Evolutionary conservation across 30 jellyfish, hydroid and myxozoan species (phyloP).

Genomic region (Hydractinia symbiolongicarpus): DNA sequence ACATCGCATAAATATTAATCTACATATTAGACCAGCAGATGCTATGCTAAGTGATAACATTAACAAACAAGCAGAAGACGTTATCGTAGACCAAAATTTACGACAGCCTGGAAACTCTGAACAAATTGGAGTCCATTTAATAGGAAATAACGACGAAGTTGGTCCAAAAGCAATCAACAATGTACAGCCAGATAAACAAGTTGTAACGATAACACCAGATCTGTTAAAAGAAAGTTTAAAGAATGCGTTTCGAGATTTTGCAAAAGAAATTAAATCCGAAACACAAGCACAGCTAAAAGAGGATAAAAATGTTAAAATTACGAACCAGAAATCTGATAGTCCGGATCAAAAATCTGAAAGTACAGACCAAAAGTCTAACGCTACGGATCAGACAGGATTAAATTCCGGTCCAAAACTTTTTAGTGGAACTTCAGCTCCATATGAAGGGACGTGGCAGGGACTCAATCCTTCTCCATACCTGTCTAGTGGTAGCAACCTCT

Average conservation of each 20-base stretch:
- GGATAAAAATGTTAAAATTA: not conserved
- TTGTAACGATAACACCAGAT: not conserved
- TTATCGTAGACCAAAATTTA: too few species aligned
- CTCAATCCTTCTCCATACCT: not conserved
- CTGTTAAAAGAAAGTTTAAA: constrained; percentile 17
- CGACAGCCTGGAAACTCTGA: too few species aligned
- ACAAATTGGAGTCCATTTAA: too few species aligned
- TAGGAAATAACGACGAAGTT: too few species aligned
- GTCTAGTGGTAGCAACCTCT: not conserved
- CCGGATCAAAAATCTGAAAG: not conserved
- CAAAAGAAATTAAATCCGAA: constrained; percentile 27
- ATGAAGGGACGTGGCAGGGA: not conserved
- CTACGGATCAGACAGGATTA: not conserved
- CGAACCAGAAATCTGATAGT: not conserved
- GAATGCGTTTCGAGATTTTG: constrained; percentile 20
- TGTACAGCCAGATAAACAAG: not conserved
- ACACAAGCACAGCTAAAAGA: constrained; percentile 3
- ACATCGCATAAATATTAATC: constrained; percentile 5
- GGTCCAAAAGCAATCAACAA: too few species aligned
- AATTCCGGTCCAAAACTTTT: not conserved
- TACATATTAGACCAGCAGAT: constrained; percentile 2
- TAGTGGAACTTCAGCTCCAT: not conserved
- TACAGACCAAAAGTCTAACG: not conserved
- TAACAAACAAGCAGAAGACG: not conserved
- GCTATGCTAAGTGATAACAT: not conserved